Base-by-base conservation (phyloP, 2,888 invertebrate genomes). In the Ochlodes sylvanus region DNA sequence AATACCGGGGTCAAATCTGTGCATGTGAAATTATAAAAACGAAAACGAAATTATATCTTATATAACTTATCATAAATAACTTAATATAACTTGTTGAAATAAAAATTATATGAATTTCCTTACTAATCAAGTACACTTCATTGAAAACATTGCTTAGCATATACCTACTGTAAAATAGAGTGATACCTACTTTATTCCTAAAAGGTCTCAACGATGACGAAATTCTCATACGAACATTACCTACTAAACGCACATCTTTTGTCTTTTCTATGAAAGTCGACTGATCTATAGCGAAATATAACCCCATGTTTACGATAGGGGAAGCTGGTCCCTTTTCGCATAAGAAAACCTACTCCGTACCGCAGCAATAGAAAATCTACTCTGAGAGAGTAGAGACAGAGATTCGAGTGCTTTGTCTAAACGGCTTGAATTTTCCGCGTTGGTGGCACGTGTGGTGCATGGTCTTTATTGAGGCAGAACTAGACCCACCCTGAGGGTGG, bases 381-480 rank as follows among this genome's bases (percentile, higher is more conserved):
- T 78, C 77, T 86, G 68, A n/a, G n/a, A n/a, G 66, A 0, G 5
- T 0, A 27, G 38, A 50, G 68, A 1, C 0, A 47, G 77, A 74
- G 75, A 70, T 70, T 67, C 21, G 71, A 77, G 71, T 77, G 27
- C 47, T 2, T 63, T 72, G 21, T 27, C 14, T 60, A 75, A 76
- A 79, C 74, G 73, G 75, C 72, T 74, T 83, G 85, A 87, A 89
- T 89, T 89, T 88, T 87, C 89, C 85, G 86, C 83, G 85, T 87
- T 83, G 85, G 81, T 79, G 85, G 85, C 91, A 92, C 90, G 89
- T 90, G 89, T 90, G 91, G 85, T 86, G 86, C 88, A 84, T 80
- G 81, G 87, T 86, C 86, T 89, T 88, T 91, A 92, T 91, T 90
- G 90, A 88, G 84, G 89, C 79, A 79, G 81, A 82, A 83, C 80